Evolutionary conservation across 2,113 vertebrate species (phyloP).

Genomic region (Tupaia tana): DNA sequence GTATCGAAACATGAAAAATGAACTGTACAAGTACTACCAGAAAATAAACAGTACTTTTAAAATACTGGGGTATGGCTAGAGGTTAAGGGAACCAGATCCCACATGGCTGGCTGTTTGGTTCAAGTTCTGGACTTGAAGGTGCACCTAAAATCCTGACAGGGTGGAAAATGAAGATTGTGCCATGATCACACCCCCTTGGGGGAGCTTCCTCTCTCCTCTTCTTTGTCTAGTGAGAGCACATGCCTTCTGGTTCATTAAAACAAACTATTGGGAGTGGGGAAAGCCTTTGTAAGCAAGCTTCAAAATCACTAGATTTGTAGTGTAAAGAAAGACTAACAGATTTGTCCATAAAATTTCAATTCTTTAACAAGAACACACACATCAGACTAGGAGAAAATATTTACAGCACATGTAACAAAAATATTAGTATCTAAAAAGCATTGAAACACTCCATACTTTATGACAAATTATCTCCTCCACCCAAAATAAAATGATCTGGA

Average conservation of each 20-base stretch:
- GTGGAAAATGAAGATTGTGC: no score
- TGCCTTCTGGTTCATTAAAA: no score
- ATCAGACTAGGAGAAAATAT: background rate
- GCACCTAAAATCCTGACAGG: no score
- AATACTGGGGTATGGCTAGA: background rate
- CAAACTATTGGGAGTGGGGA: background rate
- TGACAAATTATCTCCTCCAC: background rate
- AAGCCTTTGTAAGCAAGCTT: background rate
- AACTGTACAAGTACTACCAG: background rate
- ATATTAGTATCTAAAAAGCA: background rate
- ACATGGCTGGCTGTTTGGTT: no score
- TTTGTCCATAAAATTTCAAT: background rate
- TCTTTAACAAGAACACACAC: constrained; percentile 1
- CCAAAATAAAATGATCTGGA: background rate
- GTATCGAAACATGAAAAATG: background rate
- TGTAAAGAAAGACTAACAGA: background rate
- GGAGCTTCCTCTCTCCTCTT: no score
- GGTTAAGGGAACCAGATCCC: no score
- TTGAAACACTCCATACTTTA: background rate
- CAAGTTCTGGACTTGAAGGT: no score
- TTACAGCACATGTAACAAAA: background rate
- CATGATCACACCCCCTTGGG: no score
- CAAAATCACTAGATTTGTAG: background rate
- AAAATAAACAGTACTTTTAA: background rate
- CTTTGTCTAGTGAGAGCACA: no score